Percentiles rank a stretch among this genome's conserved stretches.
phyloP scores from a whole-genome alignment of 35 echinoderm and acorn worm species.

The Holothuria glaberrima region DNA sequence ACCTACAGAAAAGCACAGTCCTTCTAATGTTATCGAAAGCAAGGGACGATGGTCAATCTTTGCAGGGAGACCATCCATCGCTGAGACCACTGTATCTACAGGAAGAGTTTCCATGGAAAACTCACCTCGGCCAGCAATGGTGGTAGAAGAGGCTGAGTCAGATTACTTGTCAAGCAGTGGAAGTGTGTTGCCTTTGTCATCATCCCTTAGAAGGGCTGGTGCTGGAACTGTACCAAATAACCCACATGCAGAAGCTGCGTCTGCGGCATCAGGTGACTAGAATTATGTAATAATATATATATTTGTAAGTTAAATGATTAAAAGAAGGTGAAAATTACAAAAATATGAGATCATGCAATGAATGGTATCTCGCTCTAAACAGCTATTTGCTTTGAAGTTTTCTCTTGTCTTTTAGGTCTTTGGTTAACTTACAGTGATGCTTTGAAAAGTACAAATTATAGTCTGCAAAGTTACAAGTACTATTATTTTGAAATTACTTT shows the following conservation, averaged over 20 bases:
- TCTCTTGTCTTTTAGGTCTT: no score
- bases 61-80: slow-evolving; percentile 60
- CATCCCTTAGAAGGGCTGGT: slow-evolving; percentile 59
- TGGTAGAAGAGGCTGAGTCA: slow-evolving; percentile 58
- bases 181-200: slow-evolving; percentile 31
- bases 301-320: not conserved
- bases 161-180: slow-evolving; percentile 14
- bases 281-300: no score
- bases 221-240: slow-evolving; percentile 74
- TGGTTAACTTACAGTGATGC: no score
- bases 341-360: no score
- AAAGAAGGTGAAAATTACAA: no score
- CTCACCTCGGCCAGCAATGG: slow-evolving; percentile 11
- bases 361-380: no score
- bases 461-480: no score
- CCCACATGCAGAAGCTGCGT: slow-evolving; percentile 69
- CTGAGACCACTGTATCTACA: slow-evolving; percentile 60
- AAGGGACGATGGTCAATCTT: slow-evolving; percentile 80
- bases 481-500: no score
- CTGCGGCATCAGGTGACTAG: slow-evolving; percentile 72
- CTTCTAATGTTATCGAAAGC: slow-evolving; percentile 43
- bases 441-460: no score
- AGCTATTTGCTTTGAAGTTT: no score
- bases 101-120: slow-evolving; percentile 57
- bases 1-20: not conserved